Base-by-base conservation (phyloP, 53 echinoderm and acorn worm species). In the Paracentrotus lividus region DNA sequence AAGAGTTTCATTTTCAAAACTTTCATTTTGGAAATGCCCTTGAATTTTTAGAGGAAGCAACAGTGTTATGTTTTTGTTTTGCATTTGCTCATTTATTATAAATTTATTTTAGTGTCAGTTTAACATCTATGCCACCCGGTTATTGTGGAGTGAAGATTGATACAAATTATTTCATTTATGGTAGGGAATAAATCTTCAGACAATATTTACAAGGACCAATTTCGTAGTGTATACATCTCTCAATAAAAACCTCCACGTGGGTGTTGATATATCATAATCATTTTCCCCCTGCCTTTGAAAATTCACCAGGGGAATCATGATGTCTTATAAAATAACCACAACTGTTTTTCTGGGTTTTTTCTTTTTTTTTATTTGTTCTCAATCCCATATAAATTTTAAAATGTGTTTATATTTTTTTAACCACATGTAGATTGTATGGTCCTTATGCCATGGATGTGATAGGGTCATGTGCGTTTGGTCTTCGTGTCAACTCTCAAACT, bases 361-460 rank as follows among this genome's bases (percentile, higher is more conserved):
- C n/a, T n/a, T n/a, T n/a, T n/a, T n/a, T n/a, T n/a, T n/a, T n/a
- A n/a, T n/a, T n/a, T n/a, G n/a, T n/a, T n/a, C n/a, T n/a, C n/a
- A n/a, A n/a, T n/a, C n/a, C n/a, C n/a, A n/a, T n/a, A n/a, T n/a
- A 8, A 51, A 8, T 51, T 51, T 51, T 6, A 51, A 12, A 6
- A 51, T 51, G 51, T 6, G 51, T 51, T 51, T 51, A 12, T 12
- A 51, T 51, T 51, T 51, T 52, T 12, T 59, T 64, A 64, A 64
- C 13, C 5, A 29, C 13, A 1, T 47, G 2, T 67, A 90, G 91
- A 69, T 29, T 90, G 69, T 90, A 90, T 90, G 91, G 91, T 52
- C 67, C 69, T 2, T 90, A 56, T 72, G 91, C 91, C 72, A 90
- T 90, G 91, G 91, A 90, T 72, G 91, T 90, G 68, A 72, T 90